Evolutionary conservation across 2,888 invertebrate species (phyloP), one percentile per base, ranked within the genome.

Genomic region (Agrotis clavis): DNA sequence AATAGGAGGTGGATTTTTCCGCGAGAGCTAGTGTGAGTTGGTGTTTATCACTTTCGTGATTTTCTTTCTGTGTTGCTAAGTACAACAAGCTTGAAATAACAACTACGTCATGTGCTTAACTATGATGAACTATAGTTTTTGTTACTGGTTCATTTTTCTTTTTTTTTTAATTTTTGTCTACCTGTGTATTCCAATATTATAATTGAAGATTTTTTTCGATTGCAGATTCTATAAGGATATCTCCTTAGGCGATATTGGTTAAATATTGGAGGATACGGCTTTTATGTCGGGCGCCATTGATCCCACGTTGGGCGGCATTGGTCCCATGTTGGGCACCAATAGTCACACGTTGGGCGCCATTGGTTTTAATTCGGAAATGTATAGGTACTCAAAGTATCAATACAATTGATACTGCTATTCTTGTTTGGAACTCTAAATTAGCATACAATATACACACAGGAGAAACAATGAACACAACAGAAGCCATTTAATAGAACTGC

Each of bases 1-100:
- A 79, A 79, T 48, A 66, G 65, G 35, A 35, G 57, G 50, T 13
- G 48, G 51, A 63, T 80, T 67, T 65, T 70, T 53, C n/a, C 60
- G 41, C 51, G 45, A 69, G 56, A 60, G 35, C 7, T 35, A 35
- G 51, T 19, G 69, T 63, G 51, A 48, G 51, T 68, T 50, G 45
- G 9, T 30, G 35, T 63, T 62, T 66, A 56, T 75, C 50, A 75
- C 48, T 54, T 54, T n/a, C 48, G 3, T 21, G 30, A 57, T 59
- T 79, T 48, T 53, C 57, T 57, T 68, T 67, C 80, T 62, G 19
- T n/a, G 25, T 4, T 45, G 19, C 54, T 48, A 64, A 19, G 56
- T 68, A 80, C 68, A 68, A 48, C 56, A 57, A 21, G 18, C 13
- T 57, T 57, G 35, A 60, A 67, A 63, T 41, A 66, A 16, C 14